phyloP scores from a whole-genome alignment of 2,113 vertebrate species.

The cattle (Bos taurus) region DNA sequence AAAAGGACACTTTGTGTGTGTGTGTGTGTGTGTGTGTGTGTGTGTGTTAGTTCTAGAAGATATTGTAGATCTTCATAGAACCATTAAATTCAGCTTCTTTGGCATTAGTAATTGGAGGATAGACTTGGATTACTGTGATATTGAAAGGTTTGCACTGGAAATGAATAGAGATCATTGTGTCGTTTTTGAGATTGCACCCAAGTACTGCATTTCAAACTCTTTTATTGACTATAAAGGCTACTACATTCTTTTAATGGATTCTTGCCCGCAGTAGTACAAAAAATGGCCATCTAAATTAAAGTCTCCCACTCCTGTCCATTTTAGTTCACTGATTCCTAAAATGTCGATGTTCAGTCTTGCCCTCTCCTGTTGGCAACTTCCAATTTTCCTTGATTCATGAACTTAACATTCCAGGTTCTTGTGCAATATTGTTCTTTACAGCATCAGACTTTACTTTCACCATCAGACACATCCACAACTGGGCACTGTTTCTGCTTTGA shows the following conservation, averaged over 20 bases:
- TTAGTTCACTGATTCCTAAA: not conserved
- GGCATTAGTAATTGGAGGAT: not conserved
- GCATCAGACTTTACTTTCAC: not conserved
- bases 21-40: too few relatives aligned
- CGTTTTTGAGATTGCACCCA: not conserved
- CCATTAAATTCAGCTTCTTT: not conserved
- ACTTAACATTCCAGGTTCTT: not conserved
- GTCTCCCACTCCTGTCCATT: not conserved
- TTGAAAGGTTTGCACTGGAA: not conserved
- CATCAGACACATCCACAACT: not conserved
- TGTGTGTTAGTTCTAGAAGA: not conserved
- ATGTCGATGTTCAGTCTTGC: not conserved
- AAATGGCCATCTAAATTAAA: not conserved
- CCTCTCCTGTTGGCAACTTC: not conserved
- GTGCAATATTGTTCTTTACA: not conserved
- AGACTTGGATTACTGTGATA: not conserved
- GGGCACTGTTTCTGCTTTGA: not conserved
- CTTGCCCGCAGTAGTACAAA: not conserved
- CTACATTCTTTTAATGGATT: not conserved
- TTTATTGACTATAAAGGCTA: not conserved
- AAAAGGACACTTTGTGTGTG: not conserved
- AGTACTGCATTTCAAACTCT: not conserved
- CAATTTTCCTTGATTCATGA: not conserved
- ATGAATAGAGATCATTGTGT: not conserved
- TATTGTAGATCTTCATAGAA: not conserved